phyloP scores from a whole-genome alignment of 2,113 vertebrate genomes.

The Bos javanicus region DNA sequence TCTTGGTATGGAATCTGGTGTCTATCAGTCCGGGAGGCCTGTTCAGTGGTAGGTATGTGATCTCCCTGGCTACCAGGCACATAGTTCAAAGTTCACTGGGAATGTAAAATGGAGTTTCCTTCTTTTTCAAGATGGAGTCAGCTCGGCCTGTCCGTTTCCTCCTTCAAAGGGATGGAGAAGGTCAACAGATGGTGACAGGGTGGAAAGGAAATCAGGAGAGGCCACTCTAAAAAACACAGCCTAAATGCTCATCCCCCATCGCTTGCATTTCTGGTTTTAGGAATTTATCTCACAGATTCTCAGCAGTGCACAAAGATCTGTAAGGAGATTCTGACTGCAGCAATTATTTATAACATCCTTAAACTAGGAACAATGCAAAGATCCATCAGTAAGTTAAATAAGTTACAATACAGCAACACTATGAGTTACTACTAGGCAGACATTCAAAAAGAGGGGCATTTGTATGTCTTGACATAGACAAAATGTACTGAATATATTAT shows the following conservation, averaged over 20 bases:
- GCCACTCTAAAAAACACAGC: background rate
- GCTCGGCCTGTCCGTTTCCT: background rate
- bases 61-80: background rate
- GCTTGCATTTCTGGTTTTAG: background rate
- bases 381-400: background rate
- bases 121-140: background rate
- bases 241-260: too few relatives aligned
- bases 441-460: background rate
- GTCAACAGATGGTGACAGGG: background rate
- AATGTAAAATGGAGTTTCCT: background rate
- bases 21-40: background rate
- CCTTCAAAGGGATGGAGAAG: background rate
- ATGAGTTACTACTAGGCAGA: background rate
- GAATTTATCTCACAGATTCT: background rate
- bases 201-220: background rate
- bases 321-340: background rate
- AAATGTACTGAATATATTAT: background rate
- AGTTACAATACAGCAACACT: background rate
- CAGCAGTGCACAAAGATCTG: background rate
- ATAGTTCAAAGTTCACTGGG: background rate
- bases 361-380: background rate
- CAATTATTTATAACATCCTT: background rate
- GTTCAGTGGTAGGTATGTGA: fast-evolving
- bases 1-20: background rate
- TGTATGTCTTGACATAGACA: background rate